These are phyloP conservation scores for Isurus oxyrinchus DNA, from an alignment of 2,113 vertebrate species.

Conservation along the genomic window DNA sequence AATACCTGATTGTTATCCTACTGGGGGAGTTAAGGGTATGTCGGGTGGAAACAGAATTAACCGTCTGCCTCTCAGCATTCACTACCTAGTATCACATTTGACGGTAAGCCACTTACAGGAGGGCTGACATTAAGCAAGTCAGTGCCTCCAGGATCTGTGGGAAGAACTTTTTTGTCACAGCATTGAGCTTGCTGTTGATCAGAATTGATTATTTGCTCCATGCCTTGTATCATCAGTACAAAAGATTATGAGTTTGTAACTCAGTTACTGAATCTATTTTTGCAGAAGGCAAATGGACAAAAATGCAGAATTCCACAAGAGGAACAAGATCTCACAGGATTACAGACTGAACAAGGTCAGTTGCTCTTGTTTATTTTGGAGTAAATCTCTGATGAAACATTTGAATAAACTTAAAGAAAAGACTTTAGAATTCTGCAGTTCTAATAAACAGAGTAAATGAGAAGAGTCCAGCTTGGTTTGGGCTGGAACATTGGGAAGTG, in stretches of 20 bases:
- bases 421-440: not conserved
- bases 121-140: not conserved
- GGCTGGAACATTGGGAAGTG: not conserved
- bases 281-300: constrained; percentile 11
- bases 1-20: not conserved
- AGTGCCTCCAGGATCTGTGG: not conserved
- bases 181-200: not conserved
- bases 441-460: not conserved
- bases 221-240: not conserved
- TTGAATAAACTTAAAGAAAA: not conserved
- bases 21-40: not conserved
- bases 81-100: not conserved
- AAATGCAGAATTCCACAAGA: not conserved
- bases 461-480: not conserved
- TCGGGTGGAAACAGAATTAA: not conserved
- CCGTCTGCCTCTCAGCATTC: not conserved
- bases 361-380: not conserved
- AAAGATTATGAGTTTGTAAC: not conserved
- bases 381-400: not conserved
- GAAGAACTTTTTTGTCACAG: not conserved
- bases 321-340: not conserved
- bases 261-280: not conserved
- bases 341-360: constrained; percentile 6
- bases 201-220: not conserved
- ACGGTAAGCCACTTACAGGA: not conserved